Evolutionary conservation across 2,113 vertebrate species (phyloP).

Genomic region (Lophius piscatorius): DNA sequence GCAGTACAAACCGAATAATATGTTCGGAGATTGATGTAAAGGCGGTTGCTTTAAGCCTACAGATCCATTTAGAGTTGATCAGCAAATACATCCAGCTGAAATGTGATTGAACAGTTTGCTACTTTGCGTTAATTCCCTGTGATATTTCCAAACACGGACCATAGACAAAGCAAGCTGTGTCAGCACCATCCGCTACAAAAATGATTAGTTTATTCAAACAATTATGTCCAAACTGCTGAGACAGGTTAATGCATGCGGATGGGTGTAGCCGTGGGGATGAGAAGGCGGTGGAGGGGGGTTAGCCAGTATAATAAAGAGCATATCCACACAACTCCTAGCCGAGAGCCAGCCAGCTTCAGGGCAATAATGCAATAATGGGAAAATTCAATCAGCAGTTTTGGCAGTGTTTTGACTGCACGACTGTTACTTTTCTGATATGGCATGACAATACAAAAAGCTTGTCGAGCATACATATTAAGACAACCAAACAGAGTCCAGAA

Average conservation of each 20-base stretch:
- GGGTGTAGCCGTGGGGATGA: constrained; percentile 37
- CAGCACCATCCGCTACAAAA: constrained; percentile 31
- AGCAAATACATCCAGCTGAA: constrained; percentile 11
- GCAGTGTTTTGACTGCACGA: constrained; percentile 38
- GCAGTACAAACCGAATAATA: background rate
- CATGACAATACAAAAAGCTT: constrained; percentile 15
- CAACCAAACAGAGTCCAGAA: constrained; percentile 7
- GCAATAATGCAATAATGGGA: constrained; percentile 60
- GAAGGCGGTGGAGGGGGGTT: constrained; percentile 16
- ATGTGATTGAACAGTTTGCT: background rate
- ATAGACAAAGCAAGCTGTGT: constrained; percentile 14
- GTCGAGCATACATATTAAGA: constrained; percentile 1
- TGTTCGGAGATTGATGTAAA: background rate
- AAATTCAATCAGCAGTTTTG: constrained; percentile 61
- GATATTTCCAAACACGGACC: constrained; percentile 5
- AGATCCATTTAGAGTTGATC: constrained; percentile 5
- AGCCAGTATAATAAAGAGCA: constrained; percentile 46
- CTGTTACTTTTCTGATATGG: constrained; percentile 32
- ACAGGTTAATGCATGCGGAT: constrained; percentile 28
- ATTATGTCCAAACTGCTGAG: constrained; percentile 57
- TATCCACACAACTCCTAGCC: constrained; percentile 49
- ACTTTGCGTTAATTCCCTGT: no score
- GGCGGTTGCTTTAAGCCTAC: background rate
- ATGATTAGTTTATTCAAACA: constrained; percentile 41
- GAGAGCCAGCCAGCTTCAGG: constrained; percentile 56